Evolutionary conservation across 2,888 invertebrate species (phyloP).

Genomic region (Aproaerema taeniolella): DNA sequence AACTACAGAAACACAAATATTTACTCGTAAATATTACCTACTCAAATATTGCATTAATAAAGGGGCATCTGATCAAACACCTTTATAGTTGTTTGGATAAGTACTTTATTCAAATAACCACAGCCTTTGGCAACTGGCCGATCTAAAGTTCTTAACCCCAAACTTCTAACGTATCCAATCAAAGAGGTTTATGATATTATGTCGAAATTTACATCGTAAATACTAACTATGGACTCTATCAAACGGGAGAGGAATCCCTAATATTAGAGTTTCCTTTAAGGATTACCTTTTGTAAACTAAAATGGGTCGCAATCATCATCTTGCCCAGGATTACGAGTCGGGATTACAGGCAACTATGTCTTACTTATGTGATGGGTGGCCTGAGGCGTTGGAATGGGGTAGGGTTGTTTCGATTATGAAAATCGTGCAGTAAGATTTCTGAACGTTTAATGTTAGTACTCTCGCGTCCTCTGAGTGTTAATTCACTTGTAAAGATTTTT

Average conservation of each 20-base stretch:
- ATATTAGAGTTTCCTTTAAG: slow-evolving; percentile 61
- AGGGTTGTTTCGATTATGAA: slow-evolving; percentile 3
- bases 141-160: slow-evolving; percentile 34
- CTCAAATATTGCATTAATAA: too few species aligned
- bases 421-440: too few species aligned
- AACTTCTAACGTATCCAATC: slow-evolving; percentile 62
- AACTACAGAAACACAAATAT: too few species aligned
- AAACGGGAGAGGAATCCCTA: slow-evolving; percentile 58
- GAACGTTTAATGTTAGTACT: too few species aligned
- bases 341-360: slow-evolving; percentile 38
- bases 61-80: too few species aligned
- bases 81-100: too few species aligned
- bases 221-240: slow-evolving; percentile 50
- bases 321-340: slow-evolving; percentile 66
- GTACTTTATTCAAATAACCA: slow-evolving; percentile 7
- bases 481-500: too few species aligned
- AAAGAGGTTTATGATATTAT: slow-evolving; percentile 74
- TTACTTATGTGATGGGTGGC: slow-evolving; percentile 37
- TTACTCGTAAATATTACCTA: too few species aligned
- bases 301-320: slow-evolving; percentile 74
- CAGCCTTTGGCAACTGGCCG: slow-evolving; percentile 1
- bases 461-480: too few species aligned
- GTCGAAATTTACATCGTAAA: slow-evolving; percentile 74
- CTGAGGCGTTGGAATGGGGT: slow-evolving; percentile 37
- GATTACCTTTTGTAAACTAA: slow-evolving; percentile 78